These are phyloP conservation scores for Drosophila colorata DNA, from an alignment of 2,888 invertebrate species.

Conservation along the genomic window DNA sequence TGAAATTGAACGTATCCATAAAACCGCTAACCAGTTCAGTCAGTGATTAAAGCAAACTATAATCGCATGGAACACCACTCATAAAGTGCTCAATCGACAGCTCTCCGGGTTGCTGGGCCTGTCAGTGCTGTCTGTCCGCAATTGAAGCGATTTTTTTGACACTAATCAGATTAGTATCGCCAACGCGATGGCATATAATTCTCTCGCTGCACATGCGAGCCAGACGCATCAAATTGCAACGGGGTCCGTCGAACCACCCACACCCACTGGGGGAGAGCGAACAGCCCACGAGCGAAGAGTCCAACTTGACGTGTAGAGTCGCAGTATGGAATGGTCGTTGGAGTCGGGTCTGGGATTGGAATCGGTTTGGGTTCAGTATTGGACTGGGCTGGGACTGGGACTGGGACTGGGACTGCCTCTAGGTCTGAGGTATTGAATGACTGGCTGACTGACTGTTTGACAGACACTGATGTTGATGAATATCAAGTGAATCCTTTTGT, in stretches of 20 bases:
- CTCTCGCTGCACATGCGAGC: slow-evolving; percentile 56
- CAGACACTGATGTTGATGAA: slow-evolving; percentile 85
- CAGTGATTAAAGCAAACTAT: slow-evolving; percentile 18
- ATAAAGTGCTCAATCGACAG: slow-evolving; percentile 43
- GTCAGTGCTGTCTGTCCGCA: slow-evolving; percentile 63
- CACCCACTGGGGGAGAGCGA: slow-evolving; percentile 30
- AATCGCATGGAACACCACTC: slow-evolving; percentile 39
- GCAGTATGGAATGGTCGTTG: slow-evolving; percentile 66
- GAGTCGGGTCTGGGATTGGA: slow-evolving; percentile 36
- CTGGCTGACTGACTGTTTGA: slow-evolving; percentile 74
- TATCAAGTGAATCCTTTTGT: slow-evolving; percentile 85
- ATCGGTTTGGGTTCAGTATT: slow-evolving; percentile 4
- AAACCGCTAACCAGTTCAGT: slow-evolving; percentile 9
- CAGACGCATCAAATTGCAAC: slow-evolving; percentile 74
- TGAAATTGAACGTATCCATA: not conserved
- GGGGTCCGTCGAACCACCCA: slow-evolving; percentile 40
- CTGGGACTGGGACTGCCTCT: slow-evolving; percentile 21
- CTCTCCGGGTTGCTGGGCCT: slow-evolving; percentile 29
- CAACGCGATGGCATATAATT: slow-evolving; percentile 72
- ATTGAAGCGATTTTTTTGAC: slow-evolving; percentile 73
- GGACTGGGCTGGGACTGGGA: slow-evolving; percentile 11
- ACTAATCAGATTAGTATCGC: slow-evolving; percentile 85
- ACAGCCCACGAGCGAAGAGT: slow-evolving; percentile 39
- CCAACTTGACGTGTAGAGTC: slow-evolving; percentile 77
- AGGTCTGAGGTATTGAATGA: slow-evolving; percentile 60